Evolutionary conservation across 2,888 invertebrate species (phyloP), one percentile per base, ranked within the genome.

Genomic region (Agrochola circellaris): DNA sequence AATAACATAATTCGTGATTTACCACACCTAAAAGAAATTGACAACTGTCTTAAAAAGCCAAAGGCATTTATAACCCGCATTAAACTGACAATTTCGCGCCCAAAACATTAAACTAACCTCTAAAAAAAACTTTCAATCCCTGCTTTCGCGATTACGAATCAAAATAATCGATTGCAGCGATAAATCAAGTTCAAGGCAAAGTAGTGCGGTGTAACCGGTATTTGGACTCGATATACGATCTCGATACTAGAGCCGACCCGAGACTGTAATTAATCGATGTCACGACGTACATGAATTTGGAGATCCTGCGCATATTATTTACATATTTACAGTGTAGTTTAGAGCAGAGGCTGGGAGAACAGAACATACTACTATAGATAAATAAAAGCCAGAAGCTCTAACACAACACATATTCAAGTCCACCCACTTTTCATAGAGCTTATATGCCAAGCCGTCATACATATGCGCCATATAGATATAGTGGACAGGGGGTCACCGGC

Each of bases 221-320:
- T 70, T 42, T 64, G 88, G 71, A 88, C 77, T 85, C 73, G 79
- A 82, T 86, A 78, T 72, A 45, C 64, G 77, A 77, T 82, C 74
- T 76, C 75, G 74, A 76, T 83, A 79, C 77, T 85, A 87, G 75
- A 82, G 83, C 60, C 65, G 30, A 70, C 15, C 84, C 79, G 79
- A 84, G 84, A 67, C 66, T 78, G 89, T 91, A 90, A 94, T 94
- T 91, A 93, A 94, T 94, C 89, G 90, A 88, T 90, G 93, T 93
- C 93, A 90, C 84, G 89, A 87, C 76, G 69, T 75, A 84, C 83
- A 81, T 62, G 79, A 79, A 74, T 86, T 84, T 77, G 26, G 60
- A 62, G 74, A 77, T 77, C 54, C 54, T 75, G 58, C 15, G 54
- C 65, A 38, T 82, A 75, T 76, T 77, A 81, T 69, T 81, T 81